These are phyloP conservation scores for Eidolon dupreanum DNA, from an alignment of 2,797 vertebrate genomes.

Conservation along the genomic window DNA sequence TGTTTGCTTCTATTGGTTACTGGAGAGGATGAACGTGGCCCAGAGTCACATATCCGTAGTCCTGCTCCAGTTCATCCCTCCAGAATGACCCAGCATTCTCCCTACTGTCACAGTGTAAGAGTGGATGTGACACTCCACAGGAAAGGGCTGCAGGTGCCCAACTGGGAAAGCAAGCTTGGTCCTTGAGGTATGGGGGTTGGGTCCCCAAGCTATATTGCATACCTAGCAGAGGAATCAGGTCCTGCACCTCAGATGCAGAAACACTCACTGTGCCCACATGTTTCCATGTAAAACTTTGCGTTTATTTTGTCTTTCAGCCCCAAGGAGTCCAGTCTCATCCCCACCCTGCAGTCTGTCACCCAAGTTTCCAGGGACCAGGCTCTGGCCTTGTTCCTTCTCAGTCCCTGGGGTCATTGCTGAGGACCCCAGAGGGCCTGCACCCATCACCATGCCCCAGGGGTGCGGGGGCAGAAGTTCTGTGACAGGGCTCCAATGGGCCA, in stretches of 20 bases:
- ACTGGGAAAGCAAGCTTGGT: neutral
- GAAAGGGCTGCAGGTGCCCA: neutral
- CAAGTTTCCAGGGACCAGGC: neutral
- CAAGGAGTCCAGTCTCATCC: neutral
- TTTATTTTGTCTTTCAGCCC: conserved; percentile 64
- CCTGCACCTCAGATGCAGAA: neutral
- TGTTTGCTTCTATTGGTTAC: neutral
- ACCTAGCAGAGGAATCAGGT: neutral
- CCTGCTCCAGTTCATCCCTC: neutral
- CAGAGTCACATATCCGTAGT: neutral
- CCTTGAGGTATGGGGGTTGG: neutral
- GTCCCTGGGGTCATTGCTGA: neutral
- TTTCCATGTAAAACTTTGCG: neutral
- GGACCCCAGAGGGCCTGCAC: neutral
- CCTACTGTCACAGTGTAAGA: neutral
- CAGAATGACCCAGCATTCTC: neutral
- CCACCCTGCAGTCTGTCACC: neutral
- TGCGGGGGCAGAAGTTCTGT: neutral
- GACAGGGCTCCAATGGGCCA: neutral
- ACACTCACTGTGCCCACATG: neutral
- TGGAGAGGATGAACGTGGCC: neutral
- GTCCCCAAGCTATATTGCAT: too few relatives aligned
- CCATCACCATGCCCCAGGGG: neutral
- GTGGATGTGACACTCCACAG: neutral
- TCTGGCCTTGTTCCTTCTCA: neutral